Base-by-base conservation (phyloP, 2,888 invertebrate species). In the Amphimallon solstitiale region DNA sequence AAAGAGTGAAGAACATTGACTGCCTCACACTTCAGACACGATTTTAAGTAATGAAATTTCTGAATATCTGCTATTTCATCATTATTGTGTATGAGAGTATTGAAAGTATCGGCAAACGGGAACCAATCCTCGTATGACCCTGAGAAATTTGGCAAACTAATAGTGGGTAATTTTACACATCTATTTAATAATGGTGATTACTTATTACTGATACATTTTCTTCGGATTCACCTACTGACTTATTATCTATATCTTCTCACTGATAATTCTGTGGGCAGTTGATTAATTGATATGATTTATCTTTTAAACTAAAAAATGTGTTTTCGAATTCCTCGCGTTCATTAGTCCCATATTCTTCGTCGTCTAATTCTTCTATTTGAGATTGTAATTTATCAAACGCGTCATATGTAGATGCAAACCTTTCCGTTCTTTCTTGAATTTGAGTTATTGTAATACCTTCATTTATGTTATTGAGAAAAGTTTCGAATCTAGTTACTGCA, bases 11-110 rank as follows among this genome's bases (percentile, higher is more conserved):
- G 2, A 69, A 68, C 51, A 35, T 68, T 3, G 68, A 67, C 7
- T 63, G 71, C 71, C 2, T 60, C 15, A 3, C 63, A 67, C 1
- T 59, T 35, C 10, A 72, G 52, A n/a, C 66, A 59, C 10, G 69
- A 67, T 14, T 62, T 52, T 37, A 73, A 59, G 43, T 71, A 71
- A 52, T 71, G 66, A 38, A 70, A 69, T 62, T 71, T 71, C 15
- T 70, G 66, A 38, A 72, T 48, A 0, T 46, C 34, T 2, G 67
- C 40, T 12, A 72, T 46, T 5, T 7, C 23, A 1, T n/a, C 12
- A 40, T 66, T 70, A 2, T 23, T 35, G 40, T 72, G 68, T 14
- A 72, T 69, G 3, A 72, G 19, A 7, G 68, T 59, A 6, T 66
- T 35, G 54, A 71, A 71, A 4, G 70, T 71, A n/a, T 71, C 67